Conservation (phyloP, 2,888 invertebrate genomes). For the Linhomoeus sp. region DNA sequence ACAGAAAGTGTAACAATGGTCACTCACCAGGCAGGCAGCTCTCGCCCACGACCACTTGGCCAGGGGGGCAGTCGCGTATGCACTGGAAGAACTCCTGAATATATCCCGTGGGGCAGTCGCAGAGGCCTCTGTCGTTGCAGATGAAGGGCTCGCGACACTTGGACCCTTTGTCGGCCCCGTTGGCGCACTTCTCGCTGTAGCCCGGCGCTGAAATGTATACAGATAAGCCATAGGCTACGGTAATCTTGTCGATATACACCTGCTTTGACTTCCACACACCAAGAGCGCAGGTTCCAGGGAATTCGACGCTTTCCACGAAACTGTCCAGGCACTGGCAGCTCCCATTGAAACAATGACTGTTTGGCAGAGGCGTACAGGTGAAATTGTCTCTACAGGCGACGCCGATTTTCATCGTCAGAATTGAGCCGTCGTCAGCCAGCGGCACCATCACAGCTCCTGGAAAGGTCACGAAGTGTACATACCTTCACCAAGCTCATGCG, state of each 20-base stretch:
- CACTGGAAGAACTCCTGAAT: constrained; percentile 7
- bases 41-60: background rate
- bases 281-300: too few relatives aligned
- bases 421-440: too few relatives aligned
- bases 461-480: too few relatives aligned
- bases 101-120: constrained; percentile 7
- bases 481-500: too few relatives aligned
- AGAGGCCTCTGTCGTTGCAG: constrained; percentile 4
- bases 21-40: background rate
- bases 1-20: background rate
- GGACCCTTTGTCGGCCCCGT: background rate
- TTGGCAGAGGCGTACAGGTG: constrained; percentile 3
- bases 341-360: constrained; percentile 4
- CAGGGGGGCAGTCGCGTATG: constrained; percentile 4
- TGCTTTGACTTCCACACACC: too few relatives aligned
- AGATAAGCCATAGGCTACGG: too few relatives aligned
- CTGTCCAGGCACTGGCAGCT: constrained; percentile 4
- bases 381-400: constrained; percentile 3
- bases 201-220: constrained; percentile 5
- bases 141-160: constrained; percentile 6
- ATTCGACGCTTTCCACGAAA: too few relatives aligned
- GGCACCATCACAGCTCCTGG: too few relatives aligned
- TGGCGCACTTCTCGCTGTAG: constrained; percentile 7
- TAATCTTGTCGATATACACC: too few relatives aligned
- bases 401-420: constrained; percentile 2